Percentiles rank a stretch among this genome's conserved stretches.
These are phyloP conservation scores for Scytalopus superciliaris DNA, from an alignment of 2,113 vertebrate species.

Conservation along the genomic window DNA sequence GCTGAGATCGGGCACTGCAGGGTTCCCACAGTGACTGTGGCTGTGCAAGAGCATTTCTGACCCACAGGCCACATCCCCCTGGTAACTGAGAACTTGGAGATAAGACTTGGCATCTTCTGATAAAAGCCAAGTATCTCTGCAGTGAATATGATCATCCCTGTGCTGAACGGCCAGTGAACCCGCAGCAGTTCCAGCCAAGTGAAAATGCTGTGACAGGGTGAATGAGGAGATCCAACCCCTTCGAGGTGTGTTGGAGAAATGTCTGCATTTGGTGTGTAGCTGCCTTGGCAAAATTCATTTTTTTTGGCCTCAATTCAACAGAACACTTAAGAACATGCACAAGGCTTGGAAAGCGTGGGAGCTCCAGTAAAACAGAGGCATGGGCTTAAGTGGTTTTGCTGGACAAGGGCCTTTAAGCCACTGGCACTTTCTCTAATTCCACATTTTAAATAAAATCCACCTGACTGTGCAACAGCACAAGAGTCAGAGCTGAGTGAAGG, in stretches of 20 bases:
- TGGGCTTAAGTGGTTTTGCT: slow-evolving; percentile 32
- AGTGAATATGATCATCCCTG: rapidly evolving
- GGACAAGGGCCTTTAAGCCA: not conserved
- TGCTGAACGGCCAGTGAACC: not conserved
- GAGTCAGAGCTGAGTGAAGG: not conserved
- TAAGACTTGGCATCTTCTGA: not conserved
- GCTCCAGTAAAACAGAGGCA: not conserved
- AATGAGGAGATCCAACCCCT: not conserved
- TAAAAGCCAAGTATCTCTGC: not conserved
- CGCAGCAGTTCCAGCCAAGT: not conserved
- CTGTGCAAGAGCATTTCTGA: not conserved
- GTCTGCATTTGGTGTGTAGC: not conserved
- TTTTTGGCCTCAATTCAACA: slow-evolving; percentile 33
- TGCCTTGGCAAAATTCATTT: not conserved
- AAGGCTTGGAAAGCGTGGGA: not conserved
- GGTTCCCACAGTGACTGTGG: not conserved
- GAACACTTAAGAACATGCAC: not conserved
- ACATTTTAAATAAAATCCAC: slow-evolving; percentile 23
- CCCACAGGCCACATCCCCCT: not conserved
- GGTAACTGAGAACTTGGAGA: not conserved
- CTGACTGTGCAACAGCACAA: not conserved
- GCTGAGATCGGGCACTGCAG: rapidly evolving
- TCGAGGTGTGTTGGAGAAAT: not conserved
- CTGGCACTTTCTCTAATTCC: not conserved
- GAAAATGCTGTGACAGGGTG: not conserved